Base-by-base conservation (phyloP, 2,888 invertebrate genomes). In the Cosmia pyralina region DNA sequence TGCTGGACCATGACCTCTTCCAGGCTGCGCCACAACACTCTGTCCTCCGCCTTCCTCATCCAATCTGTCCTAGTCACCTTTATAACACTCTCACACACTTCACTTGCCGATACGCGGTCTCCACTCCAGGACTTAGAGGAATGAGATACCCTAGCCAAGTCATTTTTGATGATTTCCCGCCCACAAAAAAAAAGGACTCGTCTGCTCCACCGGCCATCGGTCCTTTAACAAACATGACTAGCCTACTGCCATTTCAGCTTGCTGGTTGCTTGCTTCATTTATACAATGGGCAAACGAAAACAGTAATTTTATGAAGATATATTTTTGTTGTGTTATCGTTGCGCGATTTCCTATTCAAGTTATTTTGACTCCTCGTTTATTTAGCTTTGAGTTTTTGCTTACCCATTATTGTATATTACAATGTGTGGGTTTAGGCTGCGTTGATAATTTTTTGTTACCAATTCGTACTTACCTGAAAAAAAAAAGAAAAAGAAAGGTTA, bases 391-490 rank as follows among this genome's bases (percentile, higher is more conserved):
- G 15, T 48, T 22, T 48, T 48, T 28, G 5, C 22, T 59, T 46
- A 59, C 46, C 15, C n/a, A 34, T 46, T 72, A 19, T 28, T 41
- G 6, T 2, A 19, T 50, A 8, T n/a, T n/a, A 2, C 17, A 17
- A 8, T 4, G 6, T 17, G 3, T 58, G 28, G 0, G 3, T 19
- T 28, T 2, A 19, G 13, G 1, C 8, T 57, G 41, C 10, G 8
- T n/a, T 46, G n/a, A 22, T 11, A 11, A 10, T 3, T 44, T 50
- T 34, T 79, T n/a, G 2, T 8, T 50, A 19, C 22, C 22, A 34
- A 1, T 28, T 41, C 4, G 22, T 52, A 60, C 84, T 74, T 81
- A 81, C 81, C 84, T 81, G 84, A 55, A 81, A 74, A 65, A 17
- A 41, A 38, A 41, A 44, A 34, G 2, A 53, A 65, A 46, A 38